These are phyloP conservation scores for Potamarius usumacintae DNA, from an alignment of 2,113 vertebrate genomes.

Conservation along the genomic window DNA sequence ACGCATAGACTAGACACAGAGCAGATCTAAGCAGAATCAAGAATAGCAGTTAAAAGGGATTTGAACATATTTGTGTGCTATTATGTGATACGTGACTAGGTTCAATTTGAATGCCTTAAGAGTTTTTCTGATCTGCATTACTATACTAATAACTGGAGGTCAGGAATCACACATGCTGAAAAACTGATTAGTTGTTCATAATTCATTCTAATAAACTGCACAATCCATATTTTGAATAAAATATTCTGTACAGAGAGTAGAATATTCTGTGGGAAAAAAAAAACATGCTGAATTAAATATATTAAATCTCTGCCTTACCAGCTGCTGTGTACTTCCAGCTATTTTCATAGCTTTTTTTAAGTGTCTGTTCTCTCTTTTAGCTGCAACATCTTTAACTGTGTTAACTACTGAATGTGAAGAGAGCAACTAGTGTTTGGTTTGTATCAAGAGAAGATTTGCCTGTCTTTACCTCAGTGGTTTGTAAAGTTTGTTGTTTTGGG, in stretches of 20 bases:
- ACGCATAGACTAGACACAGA: not conserved
- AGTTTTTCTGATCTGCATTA: not conserved
- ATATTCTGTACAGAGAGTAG: not conserved
- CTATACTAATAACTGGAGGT: not conserved
- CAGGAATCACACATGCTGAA: not conserved
- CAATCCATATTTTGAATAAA: not conserved
- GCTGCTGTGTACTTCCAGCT: not conserved
- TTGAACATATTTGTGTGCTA: not conserved
- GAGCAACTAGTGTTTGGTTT: not conserved
- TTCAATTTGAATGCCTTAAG: not conserved
- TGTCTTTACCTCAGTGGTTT: not conserved
- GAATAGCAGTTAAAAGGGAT: not conserved
- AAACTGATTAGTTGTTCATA: not conserved
- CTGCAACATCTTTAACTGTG: constrained; percentile 10
- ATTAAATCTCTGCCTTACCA: not conserved
- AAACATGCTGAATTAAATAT: constrained; percentile 1
- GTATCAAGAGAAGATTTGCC: not conserved
- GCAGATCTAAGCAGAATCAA: not conserved
- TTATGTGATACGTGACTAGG: not conserved
- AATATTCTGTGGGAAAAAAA: not conserved
- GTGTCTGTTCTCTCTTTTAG: constrained; percentile 22
- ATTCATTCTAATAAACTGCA: not conserved
- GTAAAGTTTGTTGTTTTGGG: constrained; percentile 11
- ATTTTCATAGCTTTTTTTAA: not conserved
- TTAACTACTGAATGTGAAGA: not conserved